Evolutionary conservation across 2,113 vertebrate species (phyloP).

Genomic region (Pterocles gutturalis): DNA sequence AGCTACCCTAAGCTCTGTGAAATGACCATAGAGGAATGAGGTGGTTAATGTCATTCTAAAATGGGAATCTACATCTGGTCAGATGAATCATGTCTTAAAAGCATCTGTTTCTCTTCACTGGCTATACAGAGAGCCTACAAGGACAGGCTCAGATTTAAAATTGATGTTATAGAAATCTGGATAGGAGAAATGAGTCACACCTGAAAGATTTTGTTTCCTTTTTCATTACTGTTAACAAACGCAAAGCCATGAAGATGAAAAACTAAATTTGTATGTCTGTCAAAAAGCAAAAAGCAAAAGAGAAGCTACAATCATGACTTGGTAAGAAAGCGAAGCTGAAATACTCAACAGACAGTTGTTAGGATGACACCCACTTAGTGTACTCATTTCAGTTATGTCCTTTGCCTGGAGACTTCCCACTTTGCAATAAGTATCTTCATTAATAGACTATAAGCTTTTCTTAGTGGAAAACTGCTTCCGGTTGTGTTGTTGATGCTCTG

Average conservation of each 20-base stretch:
- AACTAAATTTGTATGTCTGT: neutral
- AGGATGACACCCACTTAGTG: neutral
- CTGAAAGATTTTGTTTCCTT: neutral
- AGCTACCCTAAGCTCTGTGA: neutral
- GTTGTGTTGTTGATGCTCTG: neutral
- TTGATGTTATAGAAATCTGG: neutral
- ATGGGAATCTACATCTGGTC: neutral
- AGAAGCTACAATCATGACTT: neutral
- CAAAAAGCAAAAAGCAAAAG: neutral
- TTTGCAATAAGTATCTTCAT: neutral
- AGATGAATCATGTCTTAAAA: neutral
- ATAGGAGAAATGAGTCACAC: neutral
- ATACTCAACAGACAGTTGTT: neutral
- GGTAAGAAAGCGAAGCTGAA: neutral
- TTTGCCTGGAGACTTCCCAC: neutral
- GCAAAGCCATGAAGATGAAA: neutral
- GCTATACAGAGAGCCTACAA: neutral
- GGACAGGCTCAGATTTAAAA: neutral
- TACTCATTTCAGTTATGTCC: neutral
- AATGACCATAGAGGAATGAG: neutral
- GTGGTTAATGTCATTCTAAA: neutral
- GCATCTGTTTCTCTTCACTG: neutral
- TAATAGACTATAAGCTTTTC: neutral
- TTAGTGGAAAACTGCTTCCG: neutral
- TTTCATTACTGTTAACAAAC: neutral